Conservation (phyloP, 2,797 vertebrate species). For the Gymnocypris eckloni region DNA sequence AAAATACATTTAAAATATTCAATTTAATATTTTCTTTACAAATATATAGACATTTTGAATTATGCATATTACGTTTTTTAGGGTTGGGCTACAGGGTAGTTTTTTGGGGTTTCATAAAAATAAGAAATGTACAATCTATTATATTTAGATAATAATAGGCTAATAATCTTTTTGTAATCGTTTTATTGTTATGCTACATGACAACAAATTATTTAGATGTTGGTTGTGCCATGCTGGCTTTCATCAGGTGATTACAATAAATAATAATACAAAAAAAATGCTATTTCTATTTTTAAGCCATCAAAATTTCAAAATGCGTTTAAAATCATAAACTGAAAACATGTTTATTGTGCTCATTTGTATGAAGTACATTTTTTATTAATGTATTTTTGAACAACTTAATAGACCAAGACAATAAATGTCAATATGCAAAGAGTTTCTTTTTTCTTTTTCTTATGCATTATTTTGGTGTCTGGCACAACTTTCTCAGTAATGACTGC, state of each 20-base stretch:
- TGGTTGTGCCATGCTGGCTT: background rate
- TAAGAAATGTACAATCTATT: background rate
- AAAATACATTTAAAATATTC: no score
- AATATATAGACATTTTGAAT: background rate
- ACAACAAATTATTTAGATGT: background rate
- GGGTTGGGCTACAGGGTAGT: no score
- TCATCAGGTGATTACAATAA: background rate
- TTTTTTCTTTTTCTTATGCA: background rate
- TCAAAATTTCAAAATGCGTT: background rate
- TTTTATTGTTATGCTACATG: background rate
- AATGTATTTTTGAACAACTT: conserved; percentile 14
- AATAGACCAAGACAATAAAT: background rate
- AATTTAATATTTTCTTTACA: background rate
- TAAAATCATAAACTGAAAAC: background rate
- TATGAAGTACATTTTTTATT: background rate
- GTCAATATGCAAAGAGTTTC: background rate
- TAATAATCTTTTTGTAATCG: background rate
- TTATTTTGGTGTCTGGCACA: background rate
- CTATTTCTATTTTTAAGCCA: background rate
- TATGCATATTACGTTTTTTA: background rate
- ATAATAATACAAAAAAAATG: no score
- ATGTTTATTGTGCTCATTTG: no score
- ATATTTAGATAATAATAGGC: background rate
- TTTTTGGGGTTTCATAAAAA: background rate
- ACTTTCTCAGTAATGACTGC: conserved; percentile 7